phyloP scores from a whole-genome alignment of 2,888 invertebrate species.

The Mactromeris polynyma region DNA sequence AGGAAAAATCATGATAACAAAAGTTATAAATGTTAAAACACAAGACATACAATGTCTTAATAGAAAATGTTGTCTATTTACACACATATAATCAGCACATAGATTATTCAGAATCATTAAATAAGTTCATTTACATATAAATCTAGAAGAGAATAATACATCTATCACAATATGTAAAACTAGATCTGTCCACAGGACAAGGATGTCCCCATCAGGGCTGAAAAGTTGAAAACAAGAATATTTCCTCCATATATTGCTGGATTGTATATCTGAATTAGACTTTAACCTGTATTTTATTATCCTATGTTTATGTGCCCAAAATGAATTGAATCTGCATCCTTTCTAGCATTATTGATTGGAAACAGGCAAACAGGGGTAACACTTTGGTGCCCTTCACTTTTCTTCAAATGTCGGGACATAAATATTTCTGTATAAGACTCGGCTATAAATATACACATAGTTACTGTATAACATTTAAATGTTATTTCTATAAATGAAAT shows the following conservation, averaged over 20 bases:
- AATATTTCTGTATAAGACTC: no score
- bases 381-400: no score
- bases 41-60: constrained; percentile 7
- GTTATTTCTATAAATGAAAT: no score
- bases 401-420: no score
- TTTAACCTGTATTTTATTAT: no score
- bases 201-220: background rate
- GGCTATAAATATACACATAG: no score
- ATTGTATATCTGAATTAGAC: background rate
- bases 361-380: no score
- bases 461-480: no score
- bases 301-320: no score
- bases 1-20: background rate
- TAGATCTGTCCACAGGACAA: background rate
- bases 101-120: background rate
- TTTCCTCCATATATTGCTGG: background rate
- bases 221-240: background rate
- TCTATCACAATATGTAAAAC: background rate
- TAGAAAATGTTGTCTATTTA: background rate
- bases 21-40: background rate
- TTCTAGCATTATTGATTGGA: no score
- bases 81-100: constrained; percentile 1
- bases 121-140: background rate
- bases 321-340: background rate
- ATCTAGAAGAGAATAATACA: background rate